Base-by-base conservation (phyloP, 2,797 vertebrate species). In the Gymnocypris eckloni region DNA sequence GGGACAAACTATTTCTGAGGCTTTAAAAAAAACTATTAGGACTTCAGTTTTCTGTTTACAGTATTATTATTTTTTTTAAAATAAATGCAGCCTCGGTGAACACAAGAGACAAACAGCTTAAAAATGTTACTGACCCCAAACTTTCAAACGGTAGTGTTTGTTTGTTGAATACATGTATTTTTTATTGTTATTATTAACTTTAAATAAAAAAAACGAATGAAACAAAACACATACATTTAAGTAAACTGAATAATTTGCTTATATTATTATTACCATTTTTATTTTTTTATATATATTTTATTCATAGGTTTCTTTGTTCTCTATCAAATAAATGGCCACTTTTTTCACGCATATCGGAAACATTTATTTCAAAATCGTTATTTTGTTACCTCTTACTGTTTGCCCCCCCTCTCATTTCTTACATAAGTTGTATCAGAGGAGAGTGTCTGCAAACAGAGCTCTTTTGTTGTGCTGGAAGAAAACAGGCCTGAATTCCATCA, bases 401-500 rank as follows among this genome's bases (percentile, higher is more conserved):
- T 1, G 0, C 4, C 59, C n/a, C 37, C 9, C 3, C 11, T 15
- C 48, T 39, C 15, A 39, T 61, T 72, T 73, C 52, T 67, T n/a
- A 7, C 81, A 48, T 43, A 80, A 80, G 67, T 73, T 64, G 67
- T 18, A 61, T 54, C 61, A 75, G 43, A 41, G 33, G 33, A 86
- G 81, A 71, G 43, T 54, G 22, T 50, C 41, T 48, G 77, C 11
- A 75, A 77, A 87, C 86, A 87, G 73, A 76, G 71, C 18, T 54
- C 79, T 86, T 79, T 76, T 86, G 86, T 87, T 86, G 70, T 39
- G 12, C 25, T 69, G 87, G 67, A 54, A 76, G 77, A 43, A 86
- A 86, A 78, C 84, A 77, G 81, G 45, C 11, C 66, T 86, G 84
- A 75, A 67, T 45, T 78, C 39, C 61, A 66, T 76, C 82, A 83